Conservation (phyloP, 2,888 invertebrate species). For the Epinotia nisella region DNA sequence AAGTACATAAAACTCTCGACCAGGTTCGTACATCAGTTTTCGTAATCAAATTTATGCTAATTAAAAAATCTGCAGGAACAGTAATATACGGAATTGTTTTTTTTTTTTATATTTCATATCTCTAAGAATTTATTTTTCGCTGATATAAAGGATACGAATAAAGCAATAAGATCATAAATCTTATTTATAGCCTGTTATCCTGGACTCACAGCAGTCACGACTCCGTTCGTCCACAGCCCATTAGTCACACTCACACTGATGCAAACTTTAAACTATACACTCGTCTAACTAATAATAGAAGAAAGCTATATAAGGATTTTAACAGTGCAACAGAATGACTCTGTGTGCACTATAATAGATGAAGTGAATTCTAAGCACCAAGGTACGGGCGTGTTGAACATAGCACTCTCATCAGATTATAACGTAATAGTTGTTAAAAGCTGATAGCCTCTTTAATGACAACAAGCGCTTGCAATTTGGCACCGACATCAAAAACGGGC, state of each 20-base stretch:
- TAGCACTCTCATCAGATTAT: neutral
- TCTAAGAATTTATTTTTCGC: neutral
- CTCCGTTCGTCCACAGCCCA: constrained; percentile 58
- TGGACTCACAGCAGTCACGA: constrained; percentile 65
- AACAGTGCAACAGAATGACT: constrained; percentile 10
- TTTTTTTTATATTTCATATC: neutral
- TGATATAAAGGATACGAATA: constrained; percentile 26
- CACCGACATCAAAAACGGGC: constrained; percentile 15
- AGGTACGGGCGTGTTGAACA: neutral
- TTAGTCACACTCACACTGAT: constrained; percentile 64
- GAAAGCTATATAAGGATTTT: constrained; percentile 26
- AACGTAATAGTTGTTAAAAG: neutral
- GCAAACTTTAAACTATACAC: constrained; percentile 45
- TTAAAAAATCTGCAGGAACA: neutral
- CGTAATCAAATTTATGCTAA: constrained; percentile 7
- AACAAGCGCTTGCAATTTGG: constrained; percentile 28
- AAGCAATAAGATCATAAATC: constrained; percentile 34
- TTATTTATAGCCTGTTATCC: constrained; percentile 55
- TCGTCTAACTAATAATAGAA: constrained; percentile 45
- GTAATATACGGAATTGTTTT: neutral
- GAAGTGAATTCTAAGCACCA: constrained; percentile 3
- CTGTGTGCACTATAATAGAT: neutral
- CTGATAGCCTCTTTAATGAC: constrained; percentile 8
- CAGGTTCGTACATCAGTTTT: neutral
- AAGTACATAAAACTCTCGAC: neutral